Conservation (phyloP, 2,888 invertebrate species). For the Cacoxenus indagator region DNA sequence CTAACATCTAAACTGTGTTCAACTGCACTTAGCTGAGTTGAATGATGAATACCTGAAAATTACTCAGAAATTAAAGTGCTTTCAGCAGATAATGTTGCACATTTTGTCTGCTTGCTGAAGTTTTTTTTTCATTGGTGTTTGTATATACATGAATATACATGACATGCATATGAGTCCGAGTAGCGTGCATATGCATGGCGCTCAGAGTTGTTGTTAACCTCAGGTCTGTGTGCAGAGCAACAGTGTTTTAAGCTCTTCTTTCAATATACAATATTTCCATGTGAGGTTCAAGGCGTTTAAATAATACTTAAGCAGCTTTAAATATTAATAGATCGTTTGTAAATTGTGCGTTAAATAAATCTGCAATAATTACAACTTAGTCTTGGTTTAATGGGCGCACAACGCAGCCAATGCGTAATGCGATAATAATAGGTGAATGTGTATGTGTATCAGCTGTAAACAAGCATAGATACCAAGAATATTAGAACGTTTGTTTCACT, state of each 20-base stretch:
- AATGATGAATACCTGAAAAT: slow-evolving; percentile 57
- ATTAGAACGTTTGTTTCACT: no score
- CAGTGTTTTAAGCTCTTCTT: not conserved
- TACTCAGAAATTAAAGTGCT: slow-evolving; percentile 49
- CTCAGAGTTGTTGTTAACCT: no score
- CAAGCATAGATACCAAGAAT: not conserved
- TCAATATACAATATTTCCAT: not conserved
- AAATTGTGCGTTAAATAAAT: not conserved
- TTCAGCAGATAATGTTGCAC: slow-evolving; percentile 25
- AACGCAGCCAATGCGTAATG: not conserved
- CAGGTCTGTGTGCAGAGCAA: no score
- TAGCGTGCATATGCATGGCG: no score
- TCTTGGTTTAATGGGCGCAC: not conserved
- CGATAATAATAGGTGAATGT: not conserved
- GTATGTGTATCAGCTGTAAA: not conserved
- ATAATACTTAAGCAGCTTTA: not conserved
- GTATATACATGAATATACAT: no score
- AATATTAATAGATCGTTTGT: not conserved
- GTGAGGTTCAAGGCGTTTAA: no score
- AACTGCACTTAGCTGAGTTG: slow-evolving; percentile 24
- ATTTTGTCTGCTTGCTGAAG: no score
- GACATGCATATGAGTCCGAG: no score
- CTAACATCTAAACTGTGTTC: not conserved
- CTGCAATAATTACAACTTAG: not conserved
- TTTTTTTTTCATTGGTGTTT: no score